Conservation (phyloP, 2,797 vertebrate species). For the Propithecus perrieri region DNA sequence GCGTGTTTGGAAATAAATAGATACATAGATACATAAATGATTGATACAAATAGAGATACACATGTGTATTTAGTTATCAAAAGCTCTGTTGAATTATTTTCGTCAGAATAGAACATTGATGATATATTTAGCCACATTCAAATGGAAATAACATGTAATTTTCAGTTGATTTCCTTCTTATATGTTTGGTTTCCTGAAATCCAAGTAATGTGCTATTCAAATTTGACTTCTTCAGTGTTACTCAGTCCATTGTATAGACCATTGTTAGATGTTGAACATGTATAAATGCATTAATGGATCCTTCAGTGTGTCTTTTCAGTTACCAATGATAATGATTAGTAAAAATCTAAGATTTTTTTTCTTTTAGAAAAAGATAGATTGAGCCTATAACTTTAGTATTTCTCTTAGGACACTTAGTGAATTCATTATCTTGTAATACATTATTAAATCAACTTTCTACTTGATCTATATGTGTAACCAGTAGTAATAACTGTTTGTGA, state of each 20-base stretch:
- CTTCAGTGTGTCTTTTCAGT: not conserved
- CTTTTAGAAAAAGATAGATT: not conserved
- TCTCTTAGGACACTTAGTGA: not conserved
- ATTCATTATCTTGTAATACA: not conserved
- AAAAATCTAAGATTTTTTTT: not conserved
- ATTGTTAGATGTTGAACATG: not conserved
- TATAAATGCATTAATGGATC: not conserved
- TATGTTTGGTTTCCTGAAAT: not conserved
- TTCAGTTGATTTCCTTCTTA: not conserved
- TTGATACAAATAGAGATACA: not conserved
- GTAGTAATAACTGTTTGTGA: not conserved
- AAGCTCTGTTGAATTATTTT: not conserved
- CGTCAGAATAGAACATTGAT: not conserved
- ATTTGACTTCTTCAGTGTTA: not conserved
- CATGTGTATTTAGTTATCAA: not conserved
- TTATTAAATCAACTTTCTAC: not conserved
- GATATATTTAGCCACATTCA: not conserved
- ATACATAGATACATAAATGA: not conserved
- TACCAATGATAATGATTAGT: not conserved
- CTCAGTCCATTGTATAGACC: not conserved
- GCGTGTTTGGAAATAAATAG: not conserved
- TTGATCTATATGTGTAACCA: not conserved
- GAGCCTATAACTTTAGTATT: not conserved
- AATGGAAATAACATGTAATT: not conserved
- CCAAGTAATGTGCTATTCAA: not conserved